Base-by-base conservation (phyloP, 2,888 invertebrate species). In the Pterostichus niger region DNA sequence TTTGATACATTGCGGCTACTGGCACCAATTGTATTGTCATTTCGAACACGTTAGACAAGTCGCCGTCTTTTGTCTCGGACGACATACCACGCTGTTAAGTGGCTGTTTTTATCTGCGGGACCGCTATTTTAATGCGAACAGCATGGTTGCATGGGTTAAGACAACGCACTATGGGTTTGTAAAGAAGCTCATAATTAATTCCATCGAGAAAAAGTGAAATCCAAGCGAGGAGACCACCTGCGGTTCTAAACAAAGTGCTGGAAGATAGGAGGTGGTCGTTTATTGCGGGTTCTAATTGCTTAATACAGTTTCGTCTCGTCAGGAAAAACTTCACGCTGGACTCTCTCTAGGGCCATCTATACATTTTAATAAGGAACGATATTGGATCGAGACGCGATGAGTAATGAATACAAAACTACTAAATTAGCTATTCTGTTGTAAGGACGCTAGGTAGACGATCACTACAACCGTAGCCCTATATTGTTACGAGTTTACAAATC, bases 21-120 rank as follows among this genome's bases (percentile, higher is more conserved):
- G 71, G 71, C 73, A 75, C 75, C 75, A 81, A 81, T 81, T 81
- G 81, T 81, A 81, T 81, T 81, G 81, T 81, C 81, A 81, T 81
- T 81, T 81, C 73, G 81, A 81, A 81, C 81, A 81, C 81, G 81
- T 81, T 81, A 81, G 81, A 81, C 81, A 81, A 81, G 81, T 73
- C 81, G 56, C 81, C 31, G 73, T 81, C 81, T 81, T 81, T 81
- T 81, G 81, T 81, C 81, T 81, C 68, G 49, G 56, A 71, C 71
- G 54, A 81, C 81, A 81, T 73, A 81, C 81, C 80, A 80, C 54
- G 71, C 80, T 80, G 80, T 80, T 80, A 79, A 79, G 79, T 79
- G 64, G 64, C 61, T 40, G 78, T 78, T 78, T 78, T 78, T 78
- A 78, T 78, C 78, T 17, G 10, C 40, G 24, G 44, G 52, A 44